phyloP scores from a whole-genome alignment of 2,888 invertebrate species.

The Leptinotarsa rubiginosa region DNA sequence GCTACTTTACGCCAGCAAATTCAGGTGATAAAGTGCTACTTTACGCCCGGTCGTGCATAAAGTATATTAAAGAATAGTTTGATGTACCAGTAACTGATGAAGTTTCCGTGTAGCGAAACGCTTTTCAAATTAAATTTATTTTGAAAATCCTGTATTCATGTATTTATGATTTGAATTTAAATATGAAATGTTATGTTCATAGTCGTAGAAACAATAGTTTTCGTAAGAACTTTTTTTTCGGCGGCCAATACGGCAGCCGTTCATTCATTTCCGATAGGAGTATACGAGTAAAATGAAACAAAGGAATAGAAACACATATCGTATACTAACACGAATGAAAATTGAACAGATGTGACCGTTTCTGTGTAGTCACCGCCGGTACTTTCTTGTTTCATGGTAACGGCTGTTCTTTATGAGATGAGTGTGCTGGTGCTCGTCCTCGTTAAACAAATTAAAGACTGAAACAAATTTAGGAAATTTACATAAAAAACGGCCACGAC shows the following conservation, averaged over 20 bases:
- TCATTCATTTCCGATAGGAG: neutral
- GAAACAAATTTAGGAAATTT: neutral
- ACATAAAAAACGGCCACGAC: slow-evolving; percentile 7
- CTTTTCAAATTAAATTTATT: too few species aligned
- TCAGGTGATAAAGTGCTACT: too few species aligned
- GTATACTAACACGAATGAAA: slow-evolving; percentile 1
- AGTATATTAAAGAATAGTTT: too few species aligned
- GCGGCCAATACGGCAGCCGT: neutral
- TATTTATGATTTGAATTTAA: too few species aligned
- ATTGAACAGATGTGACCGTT: slow-evolving; percentile 15
- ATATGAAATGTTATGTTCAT: too few species aligned
- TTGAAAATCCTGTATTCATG: too few species aligned
- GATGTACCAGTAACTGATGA: too few species aligned
- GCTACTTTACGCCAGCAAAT: too few species aligned
- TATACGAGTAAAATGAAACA: neutral
- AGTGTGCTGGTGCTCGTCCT: neutral
- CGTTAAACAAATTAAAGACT: slow-evolving; percentile 11
- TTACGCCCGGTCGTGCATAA: too few species aligned
- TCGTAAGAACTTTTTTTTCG: neutral
- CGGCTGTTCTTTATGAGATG: slow-evolving; percentile 2
- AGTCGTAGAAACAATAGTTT: neutral
- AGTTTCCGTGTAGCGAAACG: too few species aligned
- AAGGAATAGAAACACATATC: slow-evolving; percentile 5
- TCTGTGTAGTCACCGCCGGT: slow-evolving; percentile 1
- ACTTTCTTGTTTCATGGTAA: slow-evolving; percentile 1